phyloP scores from a whole-genome alignment of 1,140 invertebrate species.

The Aricia agestis region DNA sequence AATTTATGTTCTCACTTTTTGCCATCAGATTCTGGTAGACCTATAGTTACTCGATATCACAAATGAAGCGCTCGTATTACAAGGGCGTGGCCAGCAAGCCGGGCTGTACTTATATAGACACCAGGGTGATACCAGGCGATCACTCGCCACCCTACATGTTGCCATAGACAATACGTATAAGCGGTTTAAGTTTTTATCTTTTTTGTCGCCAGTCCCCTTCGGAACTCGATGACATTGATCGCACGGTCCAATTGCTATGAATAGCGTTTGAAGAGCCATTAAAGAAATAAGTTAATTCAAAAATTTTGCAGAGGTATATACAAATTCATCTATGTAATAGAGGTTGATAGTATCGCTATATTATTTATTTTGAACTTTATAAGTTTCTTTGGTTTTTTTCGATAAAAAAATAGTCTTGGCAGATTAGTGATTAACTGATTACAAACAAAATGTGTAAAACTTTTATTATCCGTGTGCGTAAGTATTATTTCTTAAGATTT shows the following conservation, averaged over 20 bases:
- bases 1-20: too few species aligned
- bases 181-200: slow-evolving; percentile 70
- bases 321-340: too few species aligned
- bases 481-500: too few species aligned
- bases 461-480: too few species aligned
- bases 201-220: slow-evolving; percentile 48
- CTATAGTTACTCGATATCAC: not conserved
- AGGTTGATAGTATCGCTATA: too few species aligned
- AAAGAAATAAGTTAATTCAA: not conserved
- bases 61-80: not conserved
- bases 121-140: slow-evolving; percentile 21
- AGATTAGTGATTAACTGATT: too few species aligned
- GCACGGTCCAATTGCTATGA: slow-evolving; percentile 35
- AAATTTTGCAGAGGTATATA: not conserved
- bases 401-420: too few species aligned
- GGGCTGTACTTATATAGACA: not conserved
- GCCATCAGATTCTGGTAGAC: too few species aligned
- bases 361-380: too few species aligned
- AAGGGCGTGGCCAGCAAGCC: not conserved
- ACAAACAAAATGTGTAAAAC: too few species aligned
- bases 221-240: slow-evolving; percentile 41
- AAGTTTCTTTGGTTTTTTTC: too few species aligned
- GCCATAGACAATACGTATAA: slow-evolving; percentile 62
- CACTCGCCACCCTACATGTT: slow-evolving; percentile 55
- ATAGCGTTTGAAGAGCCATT: not conserved